Base-by-base conservation (phyloP, 1,140 invertebrate species). In the Drusus annulatus region DNA sequence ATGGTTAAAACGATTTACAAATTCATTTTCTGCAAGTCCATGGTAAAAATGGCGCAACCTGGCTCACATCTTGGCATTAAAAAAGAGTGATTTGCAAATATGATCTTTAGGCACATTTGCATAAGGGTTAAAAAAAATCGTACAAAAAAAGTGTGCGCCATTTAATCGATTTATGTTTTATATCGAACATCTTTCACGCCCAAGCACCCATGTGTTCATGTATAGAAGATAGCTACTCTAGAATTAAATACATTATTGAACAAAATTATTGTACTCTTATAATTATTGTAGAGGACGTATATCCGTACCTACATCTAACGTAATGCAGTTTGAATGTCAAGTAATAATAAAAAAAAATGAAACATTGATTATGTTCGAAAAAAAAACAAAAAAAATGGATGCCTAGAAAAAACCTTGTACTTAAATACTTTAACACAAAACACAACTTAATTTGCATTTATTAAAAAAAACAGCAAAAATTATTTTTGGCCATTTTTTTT, bases 181-280 rank as follows among this genome's bases (percentile, higher is more conserved):
- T 76, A 23, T 76, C 75, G 21, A 68, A 68, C 45, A 78, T 15
- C 76, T 28, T 21, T 69, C 76, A 54, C 62, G 68, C 62, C 76
- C 62, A 54, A 62, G 76, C 58, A 68, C 76, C 17, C 76, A 78
- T 31, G 62, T 69, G n/a, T 50, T 62, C 76, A 69, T 69, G 45
- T 69, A 69, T 54, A 69, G 52, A 0, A 60, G 68, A 65, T 71
- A 71, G 19, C 65, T 23, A 21, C 36, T 21, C 21, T 79, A 78
- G 76, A 52, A 28, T 74, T 75, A 63, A 80, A 71, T 75, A 65
- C 58, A 36, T 80, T 31, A 74, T 79, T 56, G n/a, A 51, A 58
- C 76, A 79, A 79, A 80, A 80, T 75, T 80, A 80, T 80, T 80
- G 58, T 71, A 36, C 45, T 73, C 69, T 71, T 45, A 45, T 45